phyloP scores from a whole-genome alignment of 1,140 invertebrate genomes.

The Bicyclus anynana region DNA sequence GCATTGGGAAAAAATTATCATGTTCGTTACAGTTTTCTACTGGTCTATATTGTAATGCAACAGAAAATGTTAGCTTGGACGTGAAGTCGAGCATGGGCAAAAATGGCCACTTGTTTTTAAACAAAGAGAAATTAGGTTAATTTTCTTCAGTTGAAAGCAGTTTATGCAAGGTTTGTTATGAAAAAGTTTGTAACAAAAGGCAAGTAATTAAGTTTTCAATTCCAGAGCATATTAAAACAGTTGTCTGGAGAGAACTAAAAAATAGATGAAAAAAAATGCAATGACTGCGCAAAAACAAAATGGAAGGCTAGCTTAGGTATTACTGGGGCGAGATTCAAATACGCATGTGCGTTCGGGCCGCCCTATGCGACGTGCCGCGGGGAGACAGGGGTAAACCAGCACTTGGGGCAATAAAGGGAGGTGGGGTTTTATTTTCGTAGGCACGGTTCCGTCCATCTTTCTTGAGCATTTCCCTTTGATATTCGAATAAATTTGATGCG shows the following conservation, averaged over 20 bases:
- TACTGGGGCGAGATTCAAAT: constrained; percentile 44
- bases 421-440: constrained; percentile 43
- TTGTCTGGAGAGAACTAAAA: constrained; percentile 46
- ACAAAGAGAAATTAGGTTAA: neutral
- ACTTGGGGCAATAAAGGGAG: constrained; percentile 35
- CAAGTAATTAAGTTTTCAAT: constrained; percentile 40
- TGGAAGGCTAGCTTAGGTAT: constrained; percentile 67
- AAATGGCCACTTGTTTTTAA: neutral
- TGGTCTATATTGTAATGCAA: neutral
- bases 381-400: constrained; percentile 29
- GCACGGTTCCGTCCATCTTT: constrained; percentile 46
- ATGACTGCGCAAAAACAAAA: constrained; percentile 70
- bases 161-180: neutral
- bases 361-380: constrained; percentile 32
- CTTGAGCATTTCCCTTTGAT: constrained; percentile 60
- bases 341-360: constrained; percentile 65
- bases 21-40: too few species aligned
- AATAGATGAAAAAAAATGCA: constrained; percentile 39
- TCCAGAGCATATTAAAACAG: constrained; percentile 38
- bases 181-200: constrained; percentile 12
- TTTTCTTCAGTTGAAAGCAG: neutral
- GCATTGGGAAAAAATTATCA: too few species aligned
- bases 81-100: neutral
- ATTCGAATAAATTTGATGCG: constrained; percentile 50
- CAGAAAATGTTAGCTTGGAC: neutral